Conservation (phyloP, 2,888 invertebrate species). For the Cryptophagus acutangulus region DNA sequence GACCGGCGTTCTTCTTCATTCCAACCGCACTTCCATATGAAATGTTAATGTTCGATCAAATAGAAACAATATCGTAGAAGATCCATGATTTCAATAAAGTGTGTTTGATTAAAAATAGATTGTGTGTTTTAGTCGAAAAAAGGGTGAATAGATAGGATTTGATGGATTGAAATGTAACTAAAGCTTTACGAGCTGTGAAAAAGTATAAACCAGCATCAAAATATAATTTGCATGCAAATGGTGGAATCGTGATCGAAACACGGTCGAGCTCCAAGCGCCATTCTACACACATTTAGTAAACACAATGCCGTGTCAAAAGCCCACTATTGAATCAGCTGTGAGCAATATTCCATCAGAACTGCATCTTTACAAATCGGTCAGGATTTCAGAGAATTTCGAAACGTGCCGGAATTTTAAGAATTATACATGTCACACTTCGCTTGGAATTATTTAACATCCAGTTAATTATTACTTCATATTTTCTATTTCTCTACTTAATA, state of each 20-base stretch:
- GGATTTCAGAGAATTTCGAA: conserved; percentile 6
- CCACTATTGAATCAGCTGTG: conserved; percentile 28
- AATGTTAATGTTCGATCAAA: too few species aligned
- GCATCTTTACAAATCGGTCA: conserved; percentile 17
- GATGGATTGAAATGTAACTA: conserved; percentile 6
- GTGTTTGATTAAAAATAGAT: too few species aligned
- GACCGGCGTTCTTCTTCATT: too few species aligned
- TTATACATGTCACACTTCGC: too few species aligned
- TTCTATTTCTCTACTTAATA: too few species aligned
- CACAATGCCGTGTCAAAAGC: conserved; percentile 30
- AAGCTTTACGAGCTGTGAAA: conserved; percentile 16
- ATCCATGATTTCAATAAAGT: too few species aligned
- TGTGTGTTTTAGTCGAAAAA: too few species aligned
- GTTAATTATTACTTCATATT: too few species aligned
- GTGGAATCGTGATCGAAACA: conserved; percentile 29
- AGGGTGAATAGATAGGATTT: not conserved
- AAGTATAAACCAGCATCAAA: conserved; percentile 26
- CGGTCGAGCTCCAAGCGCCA: conserved; percentile 23
- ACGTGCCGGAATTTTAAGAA: conserved; percentile 1
- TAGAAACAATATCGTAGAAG: too few species aligned
- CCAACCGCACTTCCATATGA: too few species aligned
- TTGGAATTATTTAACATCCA: too few species aligned
- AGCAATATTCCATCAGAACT: conserved; percentile 18
- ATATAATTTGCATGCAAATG: conserved; percentile 33
- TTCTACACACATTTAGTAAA: conserved; percentile 32